Evolutionary conservation across 2,797 vertebrate species (phyloP), one percentile per base, ranked within the genome.

Genomic region (Euphonia xanthogaster): DNA sequence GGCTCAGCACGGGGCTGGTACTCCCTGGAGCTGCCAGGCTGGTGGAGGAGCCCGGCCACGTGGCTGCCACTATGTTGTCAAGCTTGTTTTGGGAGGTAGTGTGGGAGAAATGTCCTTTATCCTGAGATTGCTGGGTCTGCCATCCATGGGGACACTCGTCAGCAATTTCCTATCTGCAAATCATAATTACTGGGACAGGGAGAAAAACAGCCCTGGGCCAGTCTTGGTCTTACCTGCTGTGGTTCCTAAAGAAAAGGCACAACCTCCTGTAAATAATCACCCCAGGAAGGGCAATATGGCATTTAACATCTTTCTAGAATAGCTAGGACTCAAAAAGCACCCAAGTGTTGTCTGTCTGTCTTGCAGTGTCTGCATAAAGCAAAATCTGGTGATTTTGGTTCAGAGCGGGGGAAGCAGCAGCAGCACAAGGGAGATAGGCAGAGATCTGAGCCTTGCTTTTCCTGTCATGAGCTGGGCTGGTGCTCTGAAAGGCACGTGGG

Each of bases 201-300:
- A 14, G n/a, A 39, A 58, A 63, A 20, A 0, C 13, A 91, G 5
- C 25, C 37, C 22, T 31, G n/a, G 19, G 16, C 35, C 48, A 45
- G 23, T 13, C 35, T 75, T 90, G 31, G 14, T 73, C n/a, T 88
- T 86, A 42, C 48, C 62, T 92, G 31, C 60, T 79, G 80, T 27
- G n/a, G 40, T 78, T 78, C 55, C 45, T 70, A 22, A 68, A 65
- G 47, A 39, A 88, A 77, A 57, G 57, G 35, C 27, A 42, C 24
- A 57, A 10, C 1, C 0, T 1, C 0, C 12, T 1, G 0, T 23
- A 15, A 81, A 54, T 45, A 33, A 60, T 31, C 44, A 47, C 16
- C 7, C 21, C 23, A 12, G 25, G 39, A 80, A n/a, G 42, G 60
- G 57, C 71, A 72, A 68, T 30, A 19, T 2, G 30, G n/a, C 50